Percentiles rank a stretch among this genome's conserved stretches.
Conservation (phyloP, 2,888 invertebrate genomes). For the Zelleria hepariella region DNA sequence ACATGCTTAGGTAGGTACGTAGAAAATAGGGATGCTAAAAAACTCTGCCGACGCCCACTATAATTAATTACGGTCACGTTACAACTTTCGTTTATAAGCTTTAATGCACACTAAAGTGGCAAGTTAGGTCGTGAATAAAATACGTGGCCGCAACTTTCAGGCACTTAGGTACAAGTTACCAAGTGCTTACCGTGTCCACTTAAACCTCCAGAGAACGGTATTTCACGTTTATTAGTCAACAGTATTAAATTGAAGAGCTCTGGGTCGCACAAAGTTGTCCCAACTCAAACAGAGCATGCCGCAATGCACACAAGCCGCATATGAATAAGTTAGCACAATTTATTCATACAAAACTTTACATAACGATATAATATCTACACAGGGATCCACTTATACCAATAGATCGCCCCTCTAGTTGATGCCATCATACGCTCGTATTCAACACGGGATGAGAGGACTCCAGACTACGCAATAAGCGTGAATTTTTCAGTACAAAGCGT, state of each 20-base stretch:
- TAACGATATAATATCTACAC: no score
- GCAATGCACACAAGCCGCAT: neutral
- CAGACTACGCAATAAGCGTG: neutral
- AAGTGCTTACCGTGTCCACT: neutral
- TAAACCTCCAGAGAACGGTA: neutral
- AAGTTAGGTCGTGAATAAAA: neutral
- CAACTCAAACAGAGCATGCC: neutral
- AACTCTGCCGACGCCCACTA: no score
- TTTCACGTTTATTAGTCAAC: neutral
- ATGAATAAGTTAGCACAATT: neutral
- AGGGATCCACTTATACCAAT: neutral
- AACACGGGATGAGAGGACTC: neutral
- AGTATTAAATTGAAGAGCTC: neutral
- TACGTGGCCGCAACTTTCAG: neutral
- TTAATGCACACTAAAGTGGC: neutral
- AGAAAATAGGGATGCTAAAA: no score
- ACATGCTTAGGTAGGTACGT: no score
- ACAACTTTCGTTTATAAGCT: neutral
- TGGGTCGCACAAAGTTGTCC: neutral
- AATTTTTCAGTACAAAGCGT: slow-evolving; percentile 4
- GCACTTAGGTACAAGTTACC: neutral
- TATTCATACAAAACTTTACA: neutral
- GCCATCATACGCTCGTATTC: neutral
- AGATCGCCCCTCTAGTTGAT: neutral
- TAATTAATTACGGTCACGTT: neutral